Evolutionary conservation across 2,888 invertebrate species (phyloP).

Genomic region (Spialia ferax): DNA sequence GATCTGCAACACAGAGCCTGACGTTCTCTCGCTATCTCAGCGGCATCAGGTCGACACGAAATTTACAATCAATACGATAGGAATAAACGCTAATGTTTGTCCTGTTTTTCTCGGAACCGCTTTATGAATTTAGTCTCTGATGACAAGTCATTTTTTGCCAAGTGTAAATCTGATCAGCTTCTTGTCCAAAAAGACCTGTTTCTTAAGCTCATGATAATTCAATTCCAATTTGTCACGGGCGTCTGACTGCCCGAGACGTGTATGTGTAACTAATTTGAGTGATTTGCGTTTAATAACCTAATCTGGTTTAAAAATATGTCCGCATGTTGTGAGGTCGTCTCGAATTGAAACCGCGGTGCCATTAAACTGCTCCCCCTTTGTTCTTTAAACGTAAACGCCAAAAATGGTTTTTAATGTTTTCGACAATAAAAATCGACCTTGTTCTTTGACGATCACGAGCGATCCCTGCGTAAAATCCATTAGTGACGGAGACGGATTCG

Average conservation of each 20-base stretch:
- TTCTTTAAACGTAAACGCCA: constrained; percentile 31
- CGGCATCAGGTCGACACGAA: constrained; percentile 40
- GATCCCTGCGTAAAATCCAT: constrained; percentile 42
- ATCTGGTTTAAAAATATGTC: constrained; percentile 23
- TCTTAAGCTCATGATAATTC: constrained; percentile 2
- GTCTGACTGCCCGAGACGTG: background rate
- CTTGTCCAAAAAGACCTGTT: constrained; percentile 6
- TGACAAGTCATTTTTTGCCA: constrained; percentile 9
- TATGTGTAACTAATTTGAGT: constrained; percentile 22
- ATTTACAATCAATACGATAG: constrained; percentile 39
- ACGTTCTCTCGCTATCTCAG: constrained; percentile 43
- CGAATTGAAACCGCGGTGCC: constrained; percentile 25
- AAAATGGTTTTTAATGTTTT: constrained; percentile 44
- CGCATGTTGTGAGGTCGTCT: constrained; percentile 18
- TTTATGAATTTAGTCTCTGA: background rate
- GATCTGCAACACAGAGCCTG: constrained; percentile 35
- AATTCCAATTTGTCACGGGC: constrained; percentile 7
- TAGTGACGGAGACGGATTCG: constrained; percentile 48
- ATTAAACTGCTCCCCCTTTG: constrained; percentile 31
- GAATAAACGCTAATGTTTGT: background rate
- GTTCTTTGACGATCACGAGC: constrained; percentile 50
- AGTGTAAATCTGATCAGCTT: constrained; percentile 19
- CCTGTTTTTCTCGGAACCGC: background rate
- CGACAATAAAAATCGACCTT: constrained; percentile 56
- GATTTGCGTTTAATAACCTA: constrained; percentile 30